Percentiles rank a stretch among this genome's conserved stretches.
These are phyloP conservation scores for Zeus faber DNA, from an alignment of 2,113 vertebrate genomes.

Conservation along the genomic window DNA sequence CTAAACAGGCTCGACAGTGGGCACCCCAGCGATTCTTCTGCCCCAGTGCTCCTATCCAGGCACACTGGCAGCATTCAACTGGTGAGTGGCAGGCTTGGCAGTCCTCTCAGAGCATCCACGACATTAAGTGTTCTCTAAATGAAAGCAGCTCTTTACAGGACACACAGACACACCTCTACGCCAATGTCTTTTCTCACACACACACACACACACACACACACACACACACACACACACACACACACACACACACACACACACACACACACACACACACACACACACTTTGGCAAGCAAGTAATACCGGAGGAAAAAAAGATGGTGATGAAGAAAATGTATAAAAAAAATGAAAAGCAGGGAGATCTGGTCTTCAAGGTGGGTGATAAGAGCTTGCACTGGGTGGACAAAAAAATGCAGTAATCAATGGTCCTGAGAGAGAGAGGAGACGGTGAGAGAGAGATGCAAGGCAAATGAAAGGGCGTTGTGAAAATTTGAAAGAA, in stretches of 20 bases:
- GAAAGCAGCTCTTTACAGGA: constrained; percentile 29
- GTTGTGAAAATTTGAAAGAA: constrained; percentile 9
- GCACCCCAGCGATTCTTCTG: constrained; percentile 49
- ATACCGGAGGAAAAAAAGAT: constrained; percentile 8
- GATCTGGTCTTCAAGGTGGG: constrained; percentile 19
- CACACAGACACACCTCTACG: background rate
- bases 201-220: constrained; percentile 11
- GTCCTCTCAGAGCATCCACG: constrained; percentile 32
- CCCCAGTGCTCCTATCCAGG: constrained; percentile 44
- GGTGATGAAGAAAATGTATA: constrained; percentile 17
- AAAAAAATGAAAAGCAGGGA: constrained; percentile 18
- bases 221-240: constrained; percentile 12
- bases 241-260: background rate
- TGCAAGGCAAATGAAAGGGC: constrained; percentile 10
- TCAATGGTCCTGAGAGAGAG: constrained; percentile 40
- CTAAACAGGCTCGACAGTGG: constrained; percentile 41
- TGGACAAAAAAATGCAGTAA: constrained; percentile 42
- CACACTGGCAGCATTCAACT: constrained; percentile 51
- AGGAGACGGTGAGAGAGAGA: background rate
- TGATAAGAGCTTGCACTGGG: constrained; percentile 44
- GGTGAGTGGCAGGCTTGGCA: constrained; percentile 45
- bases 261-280: background rate
- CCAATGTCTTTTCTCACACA: background rate
- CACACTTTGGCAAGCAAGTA: constrained; percentile 6
- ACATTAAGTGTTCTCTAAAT: constrained; percentile 39